These are phyloP conservation scores for Polietes domitor DNA, from an alignment of 2,888 invertebrate genomes.

Conservation along the genomic window DNA sequence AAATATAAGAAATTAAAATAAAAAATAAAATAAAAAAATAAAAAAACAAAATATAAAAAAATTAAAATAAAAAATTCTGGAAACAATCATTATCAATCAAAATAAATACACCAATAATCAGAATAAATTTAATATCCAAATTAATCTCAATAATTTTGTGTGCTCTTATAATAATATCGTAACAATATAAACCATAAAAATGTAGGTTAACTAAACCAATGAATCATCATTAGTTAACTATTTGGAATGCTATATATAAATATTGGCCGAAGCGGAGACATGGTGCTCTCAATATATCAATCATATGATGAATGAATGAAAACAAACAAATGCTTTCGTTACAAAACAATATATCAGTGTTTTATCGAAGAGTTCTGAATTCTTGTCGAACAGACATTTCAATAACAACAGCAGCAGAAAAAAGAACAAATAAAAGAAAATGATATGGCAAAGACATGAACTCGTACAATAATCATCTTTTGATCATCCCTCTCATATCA, in stretches of 20 bases:
- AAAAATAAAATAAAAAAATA: no score
- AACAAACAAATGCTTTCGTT: conserved; percentile 24
- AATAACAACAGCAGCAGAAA: not conserved
- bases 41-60: no score
- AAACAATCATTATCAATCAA: no score
- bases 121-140: not conserved
- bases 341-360: not conserved
- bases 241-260: not conserved
- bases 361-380: not conserved
- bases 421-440: not conserved
- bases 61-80: no score
- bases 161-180: no score
- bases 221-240: no score
- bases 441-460: not conserved
- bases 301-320: conserved; percentile 44
- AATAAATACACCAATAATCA: not conserved
- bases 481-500: conserved; percentile 4
- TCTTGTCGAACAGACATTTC: not conserved
- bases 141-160: no score
- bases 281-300: conserved; percentile 58
- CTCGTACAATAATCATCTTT: not conserved
- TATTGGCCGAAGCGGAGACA: not conserved
- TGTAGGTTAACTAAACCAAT: no score
- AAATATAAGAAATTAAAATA: no score
- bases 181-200: no score